Base-by-base conservation (phyloP, 2,113 vertebrate genomes). In the Corvus hawaiiensis region DNA sequence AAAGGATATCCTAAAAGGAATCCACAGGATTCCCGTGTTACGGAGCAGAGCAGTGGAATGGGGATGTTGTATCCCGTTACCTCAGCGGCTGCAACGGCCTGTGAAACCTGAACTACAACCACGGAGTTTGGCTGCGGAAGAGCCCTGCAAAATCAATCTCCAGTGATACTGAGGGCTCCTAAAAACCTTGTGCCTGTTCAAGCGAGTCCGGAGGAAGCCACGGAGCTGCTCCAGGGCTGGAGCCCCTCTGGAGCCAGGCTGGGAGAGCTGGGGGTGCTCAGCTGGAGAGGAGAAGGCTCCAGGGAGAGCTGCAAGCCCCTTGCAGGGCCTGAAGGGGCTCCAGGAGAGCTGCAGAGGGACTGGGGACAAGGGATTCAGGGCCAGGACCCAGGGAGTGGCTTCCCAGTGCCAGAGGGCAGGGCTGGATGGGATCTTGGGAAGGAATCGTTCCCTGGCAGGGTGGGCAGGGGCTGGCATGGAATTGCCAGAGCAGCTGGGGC, bases 121-220 rank as follows among this genome's bases (percentile, higher is more conserved):
- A 3, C 0, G 2, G 67, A n/a, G 46, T 20, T 26, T 10, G 33
- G 17, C n/a, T 51, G 2, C 16, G 20, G 4, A 6, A 54, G 48
- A 58, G 13, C 21, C 68, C 63, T 63, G 35, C 41, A 43, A 73
- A 89, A 77, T 2, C 21, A 87, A 87, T 16, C 68, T 49, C 44
- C 59, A 51, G 55, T 41, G 68, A 8, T 52, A 44, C 68, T 59
- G 33, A 0, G 1, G 68, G 33, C 30, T 87, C 73, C 63, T 8
- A 0, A 28, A 67, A 63, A 14, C 39, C 48, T 80, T 14, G 37
- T 26, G 58, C 13, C 3, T 49, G 20, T 2, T 49, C 49, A 37
- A 28, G 15, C 2, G 18, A 37, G 27, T 2, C 59, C 52, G 33
- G 68, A 58, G 59, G 51, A 43, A 1, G 0, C 17, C 41, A 0